A percentile compares a stretch with the other conserved stretches of the same genome.
These are phyloP conservation scores for Polypedilum pembai DNA, from an alignment of 1,140 invertebrate genomes.

Conservation along the genomic window DNA sequence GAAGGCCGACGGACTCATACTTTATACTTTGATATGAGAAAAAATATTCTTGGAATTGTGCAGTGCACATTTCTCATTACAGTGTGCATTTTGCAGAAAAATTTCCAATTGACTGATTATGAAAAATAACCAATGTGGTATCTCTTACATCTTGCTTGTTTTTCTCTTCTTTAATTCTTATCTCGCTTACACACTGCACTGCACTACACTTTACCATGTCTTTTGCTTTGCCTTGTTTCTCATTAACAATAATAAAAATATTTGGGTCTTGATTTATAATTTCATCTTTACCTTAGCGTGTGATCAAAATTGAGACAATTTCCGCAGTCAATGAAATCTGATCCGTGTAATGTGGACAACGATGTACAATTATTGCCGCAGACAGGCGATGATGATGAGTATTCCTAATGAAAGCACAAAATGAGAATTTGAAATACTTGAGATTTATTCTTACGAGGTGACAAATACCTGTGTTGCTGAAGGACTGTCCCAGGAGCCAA, in stretches of 20 bases:
- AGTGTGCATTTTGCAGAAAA: background rate
- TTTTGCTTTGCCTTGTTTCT: background rate
- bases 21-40: constrained; percentile 24
- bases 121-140: constrained; percentile 14
- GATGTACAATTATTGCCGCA: constrained; percentile 41
- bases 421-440: background rate
- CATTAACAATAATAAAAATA: constrained; percentile 31
- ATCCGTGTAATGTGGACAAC: constrained; percentile 39
- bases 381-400: constrained; percentile 41
- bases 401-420: constrained; percentile 36
- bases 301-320: constrained; percentile 40
- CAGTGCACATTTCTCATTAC: background rate
- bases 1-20: constrained; percentile 21
- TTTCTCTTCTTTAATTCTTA: background rate
- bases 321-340: constrained; percentile 41
- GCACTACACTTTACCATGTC: background rate
- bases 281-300: constrained; percentile 33
- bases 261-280: constrained; percentile 28
- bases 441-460: background rate
- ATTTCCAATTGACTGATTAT: constrained; percentile 25
- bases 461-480: constrained; percentile 38
- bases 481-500: constrained; percentile 43
- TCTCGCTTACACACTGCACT: background rate
- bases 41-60: constrained; percentile 14
- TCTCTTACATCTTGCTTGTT: background rate